Conservation (phyloP, 2,797 vertebrate genomes). For the Oreortyx pictus region DNA sequence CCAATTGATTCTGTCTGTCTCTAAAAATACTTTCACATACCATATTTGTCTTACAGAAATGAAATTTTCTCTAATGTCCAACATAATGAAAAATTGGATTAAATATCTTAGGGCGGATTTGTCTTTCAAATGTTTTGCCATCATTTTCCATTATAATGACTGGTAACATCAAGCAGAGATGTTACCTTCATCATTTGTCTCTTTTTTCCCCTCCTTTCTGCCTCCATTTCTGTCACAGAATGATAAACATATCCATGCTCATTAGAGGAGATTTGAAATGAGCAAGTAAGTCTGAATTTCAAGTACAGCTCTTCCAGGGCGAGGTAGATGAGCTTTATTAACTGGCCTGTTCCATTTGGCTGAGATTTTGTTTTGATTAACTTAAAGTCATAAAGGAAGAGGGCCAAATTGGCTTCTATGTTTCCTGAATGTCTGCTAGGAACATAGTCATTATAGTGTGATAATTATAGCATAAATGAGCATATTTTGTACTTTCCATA, state of each 20-base stretch:
- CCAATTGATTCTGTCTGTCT: conserved; percentile 25
- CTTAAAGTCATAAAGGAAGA: conserved; percentile 18
- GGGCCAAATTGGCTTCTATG: neutral
- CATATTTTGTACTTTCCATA: neutral
- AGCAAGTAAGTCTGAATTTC: neutral
- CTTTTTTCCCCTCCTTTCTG: neutral
- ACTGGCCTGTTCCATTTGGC: conserved; percentile 9
- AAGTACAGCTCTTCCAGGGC: neutral
- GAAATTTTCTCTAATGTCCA: conserved; percentile 54
- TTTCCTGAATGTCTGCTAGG: conserved; percentile 32
- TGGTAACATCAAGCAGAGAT: conserved; percentile 1
- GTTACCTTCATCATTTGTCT: neutral
- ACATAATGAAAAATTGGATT: conserved; percentile 51
- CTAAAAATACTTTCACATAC: neutral
- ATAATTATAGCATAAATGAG: neutral
- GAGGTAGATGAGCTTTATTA: neutral
- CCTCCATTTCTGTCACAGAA: neutral
- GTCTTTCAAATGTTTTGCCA: conserved; percentile 26
- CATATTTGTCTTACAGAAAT: conserved; percentile 34
- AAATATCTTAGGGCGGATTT: conserved; percentile 10
- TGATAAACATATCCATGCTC: neutral
- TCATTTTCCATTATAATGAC: neutral
- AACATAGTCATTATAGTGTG: neutral
- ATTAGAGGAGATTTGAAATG: neutral
- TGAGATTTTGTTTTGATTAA: conserved; percentile 25